Conservation (phyloP, 2,797 vertebrate species). For the Pipistrellus nathusii region DNA sequence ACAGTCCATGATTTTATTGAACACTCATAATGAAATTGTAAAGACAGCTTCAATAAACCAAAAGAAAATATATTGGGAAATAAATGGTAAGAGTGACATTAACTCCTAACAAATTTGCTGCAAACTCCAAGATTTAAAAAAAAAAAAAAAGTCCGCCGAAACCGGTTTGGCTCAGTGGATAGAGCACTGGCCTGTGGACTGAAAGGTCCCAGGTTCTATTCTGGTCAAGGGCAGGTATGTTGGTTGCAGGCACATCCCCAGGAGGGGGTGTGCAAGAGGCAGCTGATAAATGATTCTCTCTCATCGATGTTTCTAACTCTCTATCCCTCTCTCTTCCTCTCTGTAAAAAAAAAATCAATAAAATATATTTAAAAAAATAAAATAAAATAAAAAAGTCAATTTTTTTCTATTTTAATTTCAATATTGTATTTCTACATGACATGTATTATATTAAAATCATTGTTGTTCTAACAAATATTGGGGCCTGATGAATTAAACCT, state of each 20-base stretch:
- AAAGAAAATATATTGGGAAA: not conserved
- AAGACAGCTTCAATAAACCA: not conserved
- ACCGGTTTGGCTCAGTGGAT: too few relatives aligned
- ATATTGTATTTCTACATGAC: conserved; percentile 1
- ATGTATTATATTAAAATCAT: not conserved
- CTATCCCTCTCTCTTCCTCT: too few relatives aligned
- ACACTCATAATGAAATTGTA: conserved; percentile 25
- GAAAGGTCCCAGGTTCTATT: too few relatives aligned
- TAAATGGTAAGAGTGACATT: not conserved
- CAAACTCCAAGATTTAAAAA: not conserved
- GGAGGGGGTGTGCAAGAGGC: too few relatives aligned
- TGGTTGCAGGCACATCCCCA: too few relatives aligned
- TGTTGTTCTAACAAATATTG: not conserved
- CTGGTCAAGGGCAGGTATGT: too few relatives aligned
- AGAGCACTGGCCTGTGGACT: too few relatives aligned
- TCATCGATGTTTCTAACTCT: too few relatives aligned
- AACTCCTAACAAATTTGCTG: not conserved
- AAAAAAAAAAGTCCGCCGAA: not conserved
- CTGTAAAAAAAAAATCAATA: too few relatives aligned
- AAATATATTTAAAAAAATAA: too few relatives aligned
- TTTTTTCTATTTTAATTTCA: conserved; percentile 43
- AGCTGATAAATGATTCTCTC: too few relatives aligned
- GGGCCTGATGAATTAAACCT: not conserved
- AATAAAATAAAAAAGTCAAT: not conserved
- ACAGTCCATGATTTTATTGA: conserved; percentile 1